Conservation (phyloP, 1,140 invertebrate genomes). For the Zaprionus nigranus region DNA sequence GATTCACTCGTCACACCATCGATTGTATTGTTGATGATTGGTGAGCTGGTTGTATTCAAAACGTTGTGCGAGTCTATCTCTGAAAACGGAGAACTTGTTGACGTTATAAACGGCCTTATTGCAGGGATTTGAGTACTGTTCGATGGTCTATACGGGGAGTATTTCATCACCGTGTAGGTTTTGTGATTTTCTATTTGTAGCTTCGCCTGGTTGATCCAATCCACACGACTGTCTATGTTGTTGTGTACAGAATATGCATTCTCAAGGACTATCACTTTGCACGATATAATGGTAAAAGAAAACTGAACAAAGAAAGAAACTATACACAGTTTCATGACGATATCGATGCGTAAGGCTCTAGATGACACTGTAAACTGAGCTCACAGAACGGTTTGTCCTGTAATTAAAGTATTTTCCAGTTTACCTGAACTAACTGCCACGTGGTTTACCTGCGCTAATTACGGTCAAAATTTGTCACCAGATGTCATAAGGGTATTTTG, state of each 20-base stretch:
- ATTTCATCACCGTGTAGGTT: conserved; percentile 40
- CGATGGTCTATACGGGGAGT: conserved; percentile 47
- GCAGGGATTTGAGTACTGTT: not conserved
- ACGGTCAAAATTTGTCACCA: not conserved
- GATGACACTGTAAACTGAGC: conserved; percentile 40
- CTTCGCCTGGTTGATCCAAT: conserved; percentile 52
- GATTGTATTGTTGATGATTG: not conserved
- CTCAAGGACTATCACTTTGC: not conserved
- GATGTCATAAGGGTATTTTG: conserved; percentile 1
- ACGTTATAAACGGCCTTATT: not conserved
- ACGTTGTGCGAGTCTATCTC: not conserved
- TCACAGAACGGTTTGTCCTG: not conserved
- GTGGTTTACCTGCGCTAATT: conserved; percentile 34
- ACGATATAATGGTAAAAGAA: not conserved
- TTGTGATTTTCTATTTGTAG: conserved; percentile 46
- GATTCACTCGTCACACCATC: conserved; percentile 1
- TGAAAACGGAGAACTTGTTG: not conserved
- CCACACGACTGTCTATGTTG: conserved; percentile 34
- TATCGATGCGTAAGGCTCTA: conserved; percentile 17
- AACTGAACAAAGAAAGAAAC: conserved; percentile 27
- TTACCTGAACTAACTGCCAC: conserved; percentile 38
- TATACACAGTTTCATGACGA: conserved; percentile 41
- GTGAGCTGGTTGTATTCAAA: not conserved
- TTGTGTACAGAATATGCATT: conserved; percentile 16
- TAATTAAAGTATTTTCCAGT: conserved; percentile 21